Base-by-base conservation (phyloP, 1,140 invertebrate species). In the Yoshiicerus persimilis region DNA sequence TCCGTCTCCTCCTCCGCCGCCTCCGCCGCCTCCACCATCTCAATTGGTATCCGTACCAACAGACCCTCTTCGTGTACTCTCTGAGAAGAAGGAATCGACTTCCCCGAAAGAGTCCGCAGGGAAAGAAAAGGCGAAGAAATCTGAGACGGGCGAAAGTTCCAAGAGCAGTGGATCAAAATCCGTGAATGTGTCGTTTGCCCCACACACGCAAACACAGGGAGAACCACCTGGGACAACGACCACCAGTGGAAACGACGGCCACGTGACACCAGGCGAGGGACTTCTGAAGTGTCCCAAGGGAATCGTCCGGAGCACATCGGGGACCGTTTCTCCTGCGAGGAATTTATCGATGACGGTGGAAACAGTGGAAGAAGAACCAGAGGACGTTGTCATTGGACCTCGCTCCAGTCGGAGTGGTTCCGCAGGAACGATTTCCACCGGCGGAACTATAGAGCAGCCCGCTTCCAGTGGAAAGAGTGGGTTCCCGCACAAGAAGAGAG, bases 331-430 rank as follows among this genome's bases (percentile, higher is more conserved):
- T 11, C 75, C 75, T 2, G 75, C n/a, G 3, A 80, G 75, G 20
- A 36, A n/a, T 13, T 16, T 80, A 16, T 34, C 16, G 4, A n/a
- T 20, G 8, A 34, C 75, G 2, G 75, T 80, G 16, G 75, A 80
- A 34, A 80, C 75, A 4, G 75, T 80, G 16, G 75, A 80, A 34
- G 89, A 90, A 34, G 87, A 89, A 20, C 36, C 34, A 0, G 87
- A 89, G n/a, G 85, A 84, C 16, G n/a, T n/a, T n/a, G 23, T 70
- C 8, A 87, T 47, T 32, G 34, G 39, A 3, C 8, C 77, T n/a
- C 27, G 23, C 30, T 47, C 88, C 4, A 88, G 89, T 10, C 62
- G 89, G 5, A 90, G 88, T 47, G 88, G 88, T 6, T 87, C 88
- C 1, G 88, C 88, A 25, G 88, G 88, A 3, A 89, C 87, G 0